These are phyloP conservation scores for Sebastes matsubarae DNA, from an alignment of 2,797 vertebrate genomes.

Conservation along the genomic window DNA sequence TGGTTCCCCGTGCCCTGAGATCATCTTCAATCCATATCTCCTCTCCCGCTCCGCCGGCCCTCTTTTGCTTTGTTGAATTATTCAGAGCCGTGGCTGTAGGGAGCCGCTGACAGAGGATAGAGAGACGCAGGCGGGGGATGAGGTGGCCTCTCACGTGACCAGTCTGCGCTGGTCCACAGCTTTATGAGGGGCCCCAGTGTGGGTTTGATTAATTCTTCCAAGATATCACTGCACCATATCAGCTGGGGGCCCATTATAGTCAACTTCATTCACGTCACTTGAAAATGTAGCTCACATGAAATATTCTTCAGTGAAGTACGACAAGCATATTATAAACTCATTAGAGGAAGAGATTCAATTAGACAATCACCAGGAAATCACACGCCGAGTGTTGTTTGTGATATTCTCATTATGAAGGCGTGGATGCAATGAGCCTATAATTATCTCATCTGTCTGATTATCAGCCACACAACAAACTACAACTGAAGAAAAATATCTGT, in stretches of 20 bases:
- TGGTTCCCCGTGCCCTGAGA: constrained; percentile 7
- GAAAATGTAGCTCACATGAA: not conserved
- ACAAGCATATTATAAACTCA: not conserved
- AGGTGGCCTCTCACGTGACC: constrained; percentile 12
- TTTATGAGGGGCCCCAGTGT: not conserved
- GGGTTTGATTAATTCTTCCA: not conserved
- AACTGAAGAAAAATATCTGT: not conserved
- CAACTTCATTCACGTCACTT: not conserved
- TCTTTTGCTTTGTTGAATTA: constrained; percentile 70
- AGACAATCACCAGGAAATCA: not conserved
- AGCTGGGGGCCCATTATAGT: not conserved
- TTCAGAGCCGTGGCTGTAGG: constrained; percentile 48
- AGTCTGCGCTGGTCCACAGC: not conserved
- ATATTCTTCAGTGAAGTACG: not conserved
- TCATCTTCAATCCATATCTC: constrained; percentile 46
- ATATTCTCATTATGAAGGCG: not conserved
- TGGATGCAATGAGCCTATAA: not conserved
- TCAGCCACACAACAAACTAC: not conserved
- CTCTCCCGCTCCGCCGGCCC: constrained; percentile 1
- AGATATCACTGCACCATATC: not conserved
- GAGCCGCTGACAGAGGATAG: constrained; percentile 27
- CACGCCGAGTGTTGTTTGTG: not conserved
- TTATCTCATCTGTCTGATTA: not conserved
- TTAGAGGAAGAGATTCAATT: not conserved
- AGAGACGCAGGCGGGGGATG: constrained; percentile 8